These are phyloP conservation scores for Ictalurus punctatus DNA, from an alignment of 2,113 vertebrate genomes.

Conservation along the genomic window DNA sequence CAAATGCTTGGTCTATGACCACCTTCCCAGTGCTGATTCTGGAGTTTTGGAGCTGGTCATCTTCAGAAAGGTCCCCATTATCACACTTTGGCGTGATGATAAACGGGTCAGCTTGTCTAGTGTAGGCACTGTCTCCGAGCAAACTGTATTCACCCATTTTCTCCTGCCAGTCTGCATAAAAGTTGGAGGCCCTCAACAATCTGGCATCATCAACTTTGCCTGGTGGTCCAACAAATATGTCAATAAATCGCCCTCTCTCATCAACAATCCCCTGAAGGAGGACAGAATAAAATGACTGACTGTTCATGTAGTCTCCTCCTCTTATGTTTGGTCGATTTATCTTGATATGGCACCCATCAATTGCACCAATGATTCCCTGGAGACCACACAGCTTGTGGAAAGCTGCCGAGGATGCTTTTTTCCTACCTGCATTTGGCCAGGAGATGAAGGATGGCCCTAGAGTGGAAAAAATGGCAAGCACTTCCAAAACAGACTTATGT, in stretches of 20 bases:
- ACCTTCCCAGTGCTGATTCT: background rate
- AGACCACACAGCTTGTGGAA: background rate
- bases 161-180: conserved; percentile 16
- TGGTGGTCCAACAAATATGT: conserved; percentile 22
- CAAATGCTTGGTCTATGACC: conserved; percentile 21
- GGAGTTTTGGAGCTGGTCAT: background rate
- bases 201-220: conserved; percentile 26
- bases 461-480: conserved; percentile 4
- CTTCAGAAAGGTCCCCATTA: background rate
- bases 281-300: conserved; percentile 12
- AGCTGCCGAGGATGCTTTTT: background rate
- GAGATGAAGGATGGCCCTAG: conserved; percentile 13
- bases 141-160: conserved; percentile 25
- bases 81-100: background rate
- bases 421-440: background rate
- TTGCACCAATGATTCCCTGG: background rate
- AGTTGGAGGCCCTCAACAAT: conserved; percentile 5
- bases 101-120: background rate
- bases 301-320: conserved; percentile 30
- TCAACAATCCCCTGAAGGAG: conserved; percentile 27
- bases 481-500: conserved; percentile 22
- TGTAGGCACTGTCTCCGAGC: conserved; percentile 13
- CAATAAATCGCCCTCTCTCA: conserved; percentile 7
- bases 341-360: conserved; percentile 24
- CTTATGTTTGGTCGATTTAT: conserved; percentile 27